Conservation (phyloP, 2,888 invertebrate species). For the Galerucella nymphaeae region DNA sequence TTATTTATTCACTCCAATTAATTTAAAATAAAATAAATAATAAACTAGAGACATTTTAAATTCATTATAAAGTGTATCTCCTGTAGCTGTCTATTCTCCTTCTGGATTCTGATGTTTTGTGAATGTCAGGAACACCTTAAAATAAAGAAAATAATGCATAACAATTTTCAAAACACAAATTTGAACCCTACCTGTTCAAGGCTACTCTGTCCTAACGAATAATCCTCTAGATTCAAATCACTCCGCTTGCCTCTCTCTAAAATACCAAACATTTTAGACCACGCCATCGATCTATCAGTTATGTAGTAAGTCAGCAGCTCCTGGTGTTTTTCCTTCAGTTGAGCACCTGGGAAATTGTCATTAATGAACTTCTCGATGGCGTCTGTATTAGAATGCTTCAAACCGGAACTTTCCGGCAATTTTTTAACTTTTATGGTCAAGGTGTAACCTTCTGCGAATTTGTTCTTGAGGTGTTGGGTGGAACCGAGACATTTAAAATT, state of each 20-base stretch:
- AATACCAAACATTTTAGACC: slow-evolving; percentile 81
- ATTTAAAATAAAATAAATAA: slow-evolving; percentile 2
- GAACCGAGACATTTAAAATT: slow-evolving; percentile 83
- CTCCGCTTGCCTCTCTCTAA: slow-evolving; percentile 70
- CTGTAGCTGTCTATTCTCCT: background rate
- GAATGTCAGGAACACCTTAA: slow-evolving; percentile 74
- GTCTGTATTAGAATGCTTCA: slow-evolving; percentile 32
- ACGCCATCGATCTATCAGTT: slow-evolving; percentile 69
- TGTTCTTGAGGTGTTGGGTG: slow-evolving; percentile 83
- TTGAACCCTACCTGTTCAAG: slow-evolving; percentile 23
- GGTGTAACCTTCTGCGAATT: slow-evolving; percentile 74
- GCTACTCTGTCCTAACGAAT: slow-evolving; percentile 82
- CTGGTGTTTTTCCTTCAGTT: slow-evolving; percentile 75
- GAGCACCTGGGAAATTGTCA: slow-evolving; percentile 56
- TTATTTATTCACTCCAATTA: background rate
- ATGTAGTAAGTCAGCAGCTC: slow-evolving; percentile 80
- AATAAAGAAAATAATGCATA: slow-evolving; percentile 23
- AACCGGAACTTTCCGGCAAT: slow-evolving; percentile 19
- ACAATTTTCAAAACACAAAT: too few relatives aligned
- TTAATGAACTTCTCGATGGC: slow-evolving; percentile 54
- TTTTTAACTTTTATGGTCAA: slow-evolving; percentile 63
- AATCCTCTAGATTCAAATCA: slow-evolving; percentile 75
- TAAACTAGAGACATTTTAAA: background rate
- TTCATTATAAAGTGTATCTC: background rate
- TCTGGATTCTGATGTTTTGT: slow-evolving; percentile 67